Evolutionary conservation across 2,113 vertebrate species (phyloP), one percentile per base, ranked within the genome.

Genomic region (Neolamprologus sp.): DNA sequence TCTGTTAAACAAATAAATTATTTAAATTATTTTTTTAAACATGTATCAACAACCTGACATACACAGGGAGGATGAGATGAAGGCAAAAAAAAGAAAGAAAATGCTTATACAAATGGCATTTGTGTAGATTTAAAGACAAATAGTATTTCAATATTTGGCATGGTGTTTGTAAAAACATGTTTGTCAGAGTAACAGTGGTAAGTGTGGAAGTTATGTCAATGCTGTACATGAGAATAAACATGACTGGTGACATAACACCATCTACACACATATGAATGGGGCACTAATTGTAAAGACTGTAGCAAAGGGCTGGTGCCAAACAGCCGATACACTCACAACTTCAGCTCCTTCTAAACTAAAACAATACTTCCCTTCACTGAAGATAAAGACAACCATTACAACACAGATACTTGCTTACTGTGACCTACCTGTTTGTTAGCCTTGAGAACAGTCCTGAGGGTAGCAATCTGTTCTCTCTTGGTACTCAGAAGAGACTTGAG

Each of bases 391-490:
- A 3, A 54, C 13, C 9, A 42, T 6, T 60, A 28, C 7, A 23
- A 47, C 1, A 12, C n/a, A 55, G 33, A 13, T 6, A 11, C 54
- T 21, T 21, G 42, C 37, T 33, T 19, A 40, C 80, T 21, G 60
- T 19, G 26, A 55, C 35, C 26, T 91, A 97, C 97, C 97, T 98
- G 97, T 81, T 97, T 98, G 93, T 97, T 98, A 51, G 97, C 97
- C 92, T 97, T 98, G 21, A 98, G 96, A 82, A 98, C 97, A n/a
- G 97, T 98, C 91, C 97, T 95, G 78, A 98, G 96, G 1, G 97
- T 98, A 26, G 97, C 97, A 3, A 98, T 97, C 95, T 98, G 97
- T 71, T 98, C 97, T 68, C 97, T 95, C 92, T 98, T 97, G 81
- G 97, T 98, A 95, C 97, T 97, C 57, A 98, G 95, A 80, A 97